A percentile compares a stretch with the other conserved stretches of the same genome.
Evolutionary conservation across 1,140 invertebrate genomes (phyloP).

Genomic region (Procambarus virginalis): DNA sequence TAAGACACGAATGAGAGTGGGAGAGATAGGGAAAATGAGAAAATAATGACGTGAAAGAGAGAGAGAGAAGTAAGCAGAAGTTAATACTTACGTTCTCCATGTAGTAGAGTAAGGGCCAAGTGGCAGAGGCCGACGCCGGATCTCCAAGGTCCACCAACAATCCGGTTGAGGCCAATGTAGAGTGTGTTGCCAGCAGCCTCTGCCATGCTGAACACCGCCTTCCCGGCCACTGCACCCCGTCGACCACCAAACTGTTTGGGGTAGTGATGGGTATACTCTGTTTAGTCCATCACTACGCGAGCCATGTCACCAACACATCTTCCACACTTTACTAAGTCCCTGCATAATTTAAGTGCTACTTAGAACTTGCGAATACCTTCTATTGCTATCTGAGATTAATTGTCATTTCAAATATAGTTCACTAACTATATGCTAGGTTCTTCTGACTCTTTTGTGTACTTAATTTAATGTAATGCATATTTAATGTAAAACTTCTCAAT

Average conservation of each 20-base stretch:
- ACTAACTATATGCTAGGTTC: no score
- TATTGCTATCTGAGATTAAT: no score
- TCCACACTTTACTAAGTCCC: no score
- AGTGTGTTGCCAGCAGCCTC: background rate
- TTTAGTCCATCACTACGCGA: no score
- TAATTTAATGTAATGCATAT: no score
- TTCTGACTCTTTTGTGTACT: no score
- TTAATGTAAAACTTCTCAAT: no score
- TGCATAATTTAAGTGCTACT: no score
- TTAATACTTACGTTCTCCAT: background rate
- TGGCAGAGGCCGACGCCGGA: slow-evolving; percentile 9
- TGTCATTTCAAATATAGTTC: no score
- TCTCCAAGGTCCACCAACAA: slow-evolving; percentile 11
- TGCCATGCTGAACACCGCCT: background rate
- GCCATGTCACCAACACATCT: no score
- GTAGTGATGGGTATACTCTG: no score
- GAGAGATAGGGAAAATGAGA: background rate
- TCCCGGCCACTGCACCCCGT: background rate
- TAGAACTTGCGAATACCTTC: no score
- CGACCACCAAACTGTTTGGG: slow-evolving; percentile 14
- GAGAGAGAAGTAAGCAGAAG: background rate
- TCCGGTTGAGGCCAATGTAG: slow-evolving; percentile 25
- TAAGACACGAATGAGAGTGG: background rate
- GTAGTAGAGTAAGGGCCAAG: background rate
- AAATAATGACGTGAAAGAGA: background rate